Evolutionary conservation across 2,113 vertebrate species (phyloP).

Genomic region (Saccopteryx bilineata): DNA sequence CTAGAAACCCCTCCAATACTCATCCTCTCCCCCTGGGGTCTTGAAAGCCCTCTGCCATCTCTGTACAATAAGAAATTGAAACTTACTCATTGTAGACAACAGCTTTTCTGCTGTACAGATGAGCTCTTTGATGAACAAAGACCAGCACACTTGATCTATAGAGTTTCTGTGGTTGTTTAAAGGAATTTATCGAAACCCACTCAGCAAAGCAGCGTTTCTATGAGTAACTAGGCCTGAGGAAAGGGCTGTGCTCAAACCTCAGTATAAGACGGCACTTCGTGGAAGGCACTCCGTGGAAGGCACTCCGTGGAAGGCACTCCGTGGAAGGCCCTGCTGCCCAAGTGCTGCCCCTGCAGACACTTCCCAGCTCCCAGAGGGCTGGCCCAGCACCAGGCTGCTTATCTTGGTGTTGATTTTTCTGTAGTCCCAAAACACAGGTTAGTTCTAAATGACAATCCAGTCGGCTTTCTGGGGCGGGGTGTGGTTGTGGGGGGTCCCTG

Average conservation of each 20-base stretch:
- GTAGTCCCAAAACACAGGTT: background rate
- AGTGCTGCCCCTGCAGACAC: background rate
- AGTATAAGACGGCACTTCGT: background rate
- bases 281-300: background rate
- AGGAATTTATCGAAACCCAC: background rate
- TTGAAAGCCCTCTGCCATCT: background rate
- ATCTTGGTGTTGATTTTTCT: background rate
- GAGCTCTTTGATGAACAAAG: background rate
- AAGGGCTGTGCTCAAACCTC: background rate
- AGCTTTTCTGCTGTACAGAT: background rate
- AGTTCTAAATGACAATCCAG: constrained; percentile 22
- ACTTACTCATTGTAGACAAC: background rate
- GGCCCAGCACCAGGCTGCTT: background rate
- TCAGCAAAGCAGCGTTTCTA: background rate
- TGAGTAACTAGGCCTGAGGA: background rate
- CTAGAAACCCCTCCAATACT: background rate
- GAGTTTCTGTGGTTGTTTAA: constrained; percentile 1
- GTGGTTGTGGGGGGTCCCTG: background rate
- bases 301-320: background rate
- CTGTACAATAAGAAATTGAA: background rate
- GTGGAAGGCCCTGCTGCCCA: background rate
- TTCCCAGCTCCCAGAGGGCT: background rate
- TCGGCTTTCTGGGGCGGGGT: background rate
- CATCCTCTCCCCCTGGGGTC: background rate
- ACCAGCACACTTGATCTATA: background rate